These are phyloP conservation scores for Scatophagus argus DNA, from an alignment of 2,113 vertebrate species.

Conservation along the genomic window DNA sequence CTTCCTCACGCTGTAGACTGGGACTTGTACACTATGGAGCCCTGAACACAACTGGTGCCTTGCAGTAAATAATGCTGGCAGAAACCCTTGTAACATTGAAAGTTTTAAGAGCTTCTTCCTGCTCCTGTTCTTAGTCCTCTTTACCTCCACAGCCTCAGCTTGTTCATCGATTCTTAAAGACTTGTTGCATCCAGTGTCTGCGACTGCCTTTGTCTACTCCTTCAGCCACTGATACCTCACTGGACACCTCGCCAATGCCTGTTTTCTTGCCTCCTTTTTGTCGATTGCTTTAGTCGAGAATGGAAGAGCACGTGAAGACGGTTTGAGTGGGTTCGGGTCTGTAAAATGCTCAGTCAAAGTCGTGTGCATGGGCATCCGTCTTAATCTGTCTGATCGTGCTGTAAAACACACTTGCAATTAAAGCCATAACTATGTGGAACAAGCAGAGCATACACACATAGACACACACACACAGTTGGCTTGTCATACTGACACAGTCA, in stretches of 20 bases:
- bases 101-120: slow-evolving; percentile 12
- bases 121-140: slow-evolving; percentile 11
- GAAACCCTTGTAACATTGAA: slow-evolving; percentile 11
- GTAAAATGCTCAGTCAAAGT: slow-evolving; percentile 30
- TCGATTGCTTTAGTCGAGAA: slow-evolving; percentile 17
- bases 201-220: slow-evolving; percentile 22
- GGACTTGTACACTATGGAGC: neutral
- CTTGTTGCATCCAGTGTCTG: slow-evolving; percentile 30
- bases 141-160: slow-evolving; percentile 20
- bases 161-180: slow-evolving; percentile 36
- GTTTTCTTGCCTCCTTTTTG: slow-evolving; percentile 9
- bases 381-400: slow-evolving; percentile 50
- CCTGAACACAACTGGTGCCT: neutral
- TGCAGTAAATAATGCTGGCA: slow-evolving; percentile 11
- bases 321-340: slow-evolving; percentile 23
- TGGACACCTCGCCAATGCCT: neutral
- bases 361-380: slow-evolving; percentile 29
- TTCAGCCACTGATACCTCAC: slow-evolving; percentile 17
- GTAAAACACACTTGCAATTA: slow-evolving; percentile 61
- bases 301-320: slow-evolving; percentile 8
- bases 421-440: slow-evolving; percentile 58
- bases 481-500: slow-evolving; percentile 59
- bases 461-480: slow-evolving; percentile 40
- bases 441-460: slow-evolving; percentile 33
- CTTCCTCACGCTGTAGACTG: neutral